Evolutionary conservation across 2,113 vertebrate genomes (phyloP).

Genomic region (Geococcyx californianus): DNA sequence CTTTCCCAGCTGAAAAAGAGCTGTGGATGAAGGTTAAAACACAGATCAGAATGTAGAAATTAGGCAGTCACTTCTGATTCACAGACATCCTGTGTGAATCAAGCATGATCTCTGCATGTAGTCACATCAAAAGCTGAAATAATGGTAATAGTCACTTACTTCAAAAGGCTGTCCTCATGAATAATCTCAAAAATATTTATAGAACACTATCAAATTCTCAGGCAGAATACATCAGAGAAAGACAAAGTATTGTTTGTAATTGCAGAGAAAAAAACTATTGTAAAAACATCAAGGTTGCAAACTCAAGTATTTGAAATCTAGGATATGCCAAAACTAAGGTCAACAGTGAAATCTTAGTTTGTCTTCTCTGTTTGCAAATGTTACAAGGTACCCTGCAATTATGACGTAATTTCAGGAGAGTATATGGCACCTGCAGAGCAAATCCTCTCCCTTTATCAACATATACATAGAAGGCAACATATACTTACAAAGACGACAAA

Average conservation of each 20-base stretch:
- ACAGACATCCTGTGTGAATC: neutral
- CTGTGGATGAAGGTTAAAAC: neutral
- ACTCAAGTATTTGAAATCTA: neutral
- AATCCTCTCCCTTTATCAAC: neutral
- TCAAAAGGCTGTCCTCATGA: neutral
- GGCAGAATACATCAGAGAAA: neutral
- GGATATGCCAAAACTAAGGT: neutral
- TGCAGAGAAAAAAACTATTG: neutral
- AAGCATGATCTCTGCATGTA: neutral
- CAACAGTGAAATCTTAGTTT: neutral
- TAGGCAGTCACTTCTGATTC: neutral
- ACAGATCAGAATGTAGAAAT: neutral
- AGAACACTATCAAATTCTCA: neutral
- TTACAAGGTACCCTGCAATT: neutral
- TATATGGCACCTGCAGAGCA: neutral
- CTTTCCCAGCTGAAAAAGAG: neutral
- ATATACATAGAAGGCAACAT: accelerated
- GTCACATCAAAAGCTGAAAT: conserved; percentile 17
- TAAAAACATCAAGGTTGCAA: neutral
- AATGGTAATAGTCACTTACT: neutral
- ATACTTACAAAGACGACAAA: neutral
- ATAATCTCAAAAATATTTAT: neutral
- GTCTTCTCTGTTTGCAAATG: neutral
- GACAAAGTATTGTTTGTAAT: neutral
- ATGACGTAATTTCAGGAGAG: neutral